Evolutionary conservation across 2,113 vertebrate species (phyloP), one percentile per base, ranked within the genome.

Genomic region (Colius striatus): DNA sequence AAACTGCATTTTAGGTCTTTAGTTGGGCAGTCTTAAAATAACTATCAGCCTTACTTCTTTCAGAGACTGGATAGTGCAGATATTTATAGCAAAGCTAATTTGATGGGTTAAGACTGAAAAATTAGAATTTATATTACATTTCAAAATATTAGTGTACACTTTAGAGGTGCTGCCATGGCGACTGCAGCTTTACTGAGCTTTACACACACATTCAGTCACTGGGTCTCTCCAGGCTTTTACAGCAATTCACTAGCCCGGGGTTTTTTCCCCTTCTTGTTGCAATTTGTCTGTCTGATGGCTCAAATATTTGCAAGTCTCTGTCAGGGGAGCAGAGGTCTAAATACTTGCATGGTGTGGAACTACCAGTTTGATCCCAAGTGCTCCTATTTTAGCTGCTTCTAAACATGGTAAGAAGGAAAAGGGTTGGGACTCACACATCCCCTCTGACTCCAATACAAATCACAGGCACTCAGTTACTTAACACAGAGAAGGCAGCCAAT

Each of bases 71-170:
- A 77, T 84, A 78, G 68, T 10, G 53, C 65, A 57, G 93, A 30
- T 96, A 97, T 95, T 95, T 96, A 92, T 93, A 93, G 94, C 57
- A 95, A 89, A 93, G 90, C 27, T 78, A 79, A 94, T 81, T 72
- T 90, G 79, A 95, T 96, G 88, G 83, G 61, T 73, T 96, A 92
- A 93, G 79, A 92, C 74, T 93, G 91, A 95, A 93, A 94, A 95
- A 96, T 65, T 93, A 92, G 83, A 97, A 78, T 94, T 85, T 90
- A 57, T 96, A 93, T 95, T 93, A 78, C 85, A 92, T 88, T 95
- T 95, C 85, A 95, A 96, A 97, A 87, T 94, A 95, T 93, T 97
- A 84, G 90, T 78, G 83, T 84, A 84, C 57, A 67, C 5, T 87
- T 93, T 72, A 81, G 85, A 92, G 85, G 81, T 92, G 95, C 92